A percentile compares a stretch with the other conserved stretches of the same genome.
Evolutionary conservation across 2,888 invertebrate species (phyloP).

Genomic region (Volucella inanis): DNA sequence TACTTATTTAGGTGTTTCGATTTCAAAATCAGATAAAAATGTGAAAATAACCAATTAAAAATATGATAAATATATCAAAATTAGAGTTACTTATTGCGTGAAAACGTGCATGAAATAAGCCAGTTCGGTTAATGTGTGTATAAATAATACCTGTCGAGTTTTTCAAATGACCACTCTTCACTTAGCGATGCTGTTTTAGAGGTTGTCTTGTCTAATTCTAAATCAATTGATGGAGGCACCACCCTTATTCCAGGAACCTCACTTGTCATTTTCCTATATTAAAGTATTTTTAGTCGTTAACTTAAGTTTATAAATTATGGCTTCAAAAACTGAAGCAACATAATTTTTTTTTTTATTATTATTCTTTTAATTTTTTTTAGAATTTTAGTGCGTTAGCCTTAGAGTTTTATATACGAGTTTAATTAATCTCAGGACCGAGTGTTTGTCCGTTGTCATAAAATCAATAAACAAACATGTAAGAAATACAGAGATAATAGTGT

Average conservation of each 20-base stretch:
- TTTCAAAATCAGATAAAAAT: background rate
- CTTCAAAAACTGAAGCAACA: background rate
- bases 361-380: too few relatives aligned
- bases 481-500: too few relatives aligned
- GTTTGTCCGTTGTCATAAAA: too few relatives aligned
- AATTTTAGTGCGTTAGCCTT: too few relatives aligned
- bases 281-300: conserved; percentile 43
- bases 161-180: conserved; percentile 82
- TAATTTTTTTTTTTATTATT: background rate
- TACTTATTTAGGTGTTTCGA: too few relatives aligned
- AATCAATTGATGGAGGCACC: conserved; percentile 91
- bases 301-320: conserved; percentile 3
- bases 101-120: conserved; percentile 26
- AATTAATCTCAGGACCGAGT: too few relatives aligned
- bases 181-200: conserved; percentile 81
- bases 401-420: too few relatives aligned
- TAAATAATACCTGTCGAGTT: conserved; percentile 81
- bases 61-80: conserved; percentile 3
- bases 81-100: conserved; percentile 9
- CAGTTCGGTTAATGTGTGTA: conserved; percentile 16
- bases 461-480: too few relatives aligned
- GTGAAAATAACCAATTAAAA: background rate
- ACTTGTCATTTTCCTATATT: conserved; percentile 85
- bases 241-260: conserved; percentile 91
- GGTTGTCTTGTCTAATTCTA: conserved; percentile 86